Evolutionary conservation across 2,888 invertebrate species (phyloP).

Genomic region (Conistra vaccinii): DNA sequence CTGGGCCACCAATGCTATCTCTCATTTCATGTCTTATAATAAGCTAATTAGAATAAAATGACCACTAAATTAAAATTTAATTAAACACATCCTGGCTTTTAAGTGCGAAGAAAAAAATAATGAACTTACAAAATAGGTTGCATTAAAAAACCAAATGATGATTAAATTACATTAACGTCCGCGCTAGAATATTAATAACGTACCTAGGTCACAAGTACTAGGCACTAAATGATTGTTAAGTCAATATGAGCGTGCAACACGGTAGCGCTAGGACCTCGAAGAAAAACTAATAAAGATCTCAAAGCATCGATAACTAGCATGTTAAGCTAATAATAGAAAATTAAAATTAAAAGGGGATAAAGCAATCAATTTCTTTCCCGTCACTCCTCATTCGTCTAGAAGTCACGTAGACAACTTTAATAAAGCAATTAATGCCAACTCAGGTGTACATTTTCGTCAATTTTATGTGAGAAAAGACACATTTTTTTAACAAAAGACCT

Average conservation of each 20-base stretch:
- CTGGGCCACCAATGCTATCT: too few relatives aligned
- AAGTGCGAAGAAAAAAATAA: neutral
- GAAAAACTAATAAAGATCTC: conserved; percentile 59
- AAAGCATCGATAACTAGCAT: conserved; percentile 56
- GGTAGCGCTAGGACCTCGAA: conserved; percentile 53
- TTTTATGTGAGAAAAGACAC: conserved; percentile 31
- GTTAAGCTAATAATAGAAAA: conserved; percentile 33
- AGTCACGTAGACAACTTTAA: conserved; percentile 44
- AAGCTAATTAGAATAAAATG: neutral
- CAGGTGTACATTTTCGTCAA: conserved; percentile 22
- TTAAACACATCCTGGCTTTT: neutral
- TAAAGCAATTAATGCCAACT: conserved; percentile 44
- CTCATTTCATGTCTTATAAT: neutral
- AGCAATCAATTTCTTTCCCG: conserved; percentile 31
- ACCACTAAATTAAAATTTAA: neutral
- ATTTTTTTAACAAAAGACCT: conserved; percentile 13
- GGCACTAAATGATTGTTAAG: conserved; percentile 66
- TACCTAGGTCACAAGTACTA: conserved; percentile 44
- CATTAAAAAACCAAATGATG: conserved; percentile 32
- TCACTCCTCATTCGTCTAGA: conserved; percentile 7
- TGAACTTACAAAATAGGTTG: neutral
- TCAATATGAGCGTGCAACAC: conserved; percentile 70
- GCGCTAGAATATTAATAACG: conserved; percentile 47
- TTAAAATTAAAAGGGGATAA: conserved; percentile 18
- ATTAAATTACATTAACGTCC: conserved; percentile 41